phyloP scores from a whole-genome alignment of 2,113 vertebrate species.

The Carassius auratus region DNA sequence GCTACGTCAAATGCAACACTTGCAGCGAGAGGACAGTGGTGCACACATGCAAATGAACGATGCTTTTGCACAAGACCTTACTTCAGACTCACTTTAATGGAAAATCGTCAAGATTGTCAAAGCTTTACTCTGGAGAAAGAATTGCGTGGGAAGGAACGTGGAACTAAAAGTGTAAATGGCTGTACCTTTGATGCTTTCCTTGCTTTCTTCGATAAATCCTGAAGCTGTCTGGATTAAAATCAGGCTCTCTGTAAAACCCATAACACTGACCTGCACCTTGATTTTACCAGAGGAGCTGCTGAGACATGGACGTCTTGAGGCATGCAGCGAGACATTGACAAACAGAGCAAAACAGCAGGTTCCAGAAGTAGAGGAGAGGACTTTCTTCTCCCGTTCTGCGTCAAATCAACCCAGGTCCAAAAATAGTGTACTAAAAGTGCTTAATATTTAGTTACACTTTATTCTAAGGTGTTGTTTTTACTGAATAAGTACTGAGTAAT shows the following conservation, averaged over 20 bases:
- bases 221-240: constrained; percentile 39
- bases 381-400: too few species aligned
- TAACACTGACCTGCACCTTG: constrained; percentile 3
- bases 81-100: constrained; percentile 28
- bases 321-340: background rate
- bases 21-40: constrained; percentile 98
- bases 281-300: background rate
- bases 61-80: constrained; percentile 1
- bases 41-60: constrained; percentile 93
- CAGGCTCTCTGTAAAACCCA: constrained; percentile 17
- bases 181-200: background rate
- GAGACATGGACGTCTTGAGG: background rate
- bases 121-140: constrained; percentile 28
- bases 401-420: too few species aligned
- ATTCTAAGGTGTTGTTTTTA: too few species aligned
- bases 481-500: too few species aligned
- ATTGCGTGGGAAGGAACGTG: background rate
- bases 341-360: too few species aligned
- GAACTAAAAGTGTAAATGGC: background rate
- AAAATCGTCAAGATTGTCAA: constrained; percentile 2
- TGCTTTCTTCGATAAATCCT: background rate
- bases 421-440: too few species aligned
- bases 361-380: too few species aligned
- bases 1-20: constrained; percentile 97
- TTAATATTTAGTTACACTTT: too few species aligned